Evolutionary conservation across 2,113 vertebrate species (phyloP), one percentile per base, ranked within the genome.

Genomic region (Notarius quadriscutis): DNA sequence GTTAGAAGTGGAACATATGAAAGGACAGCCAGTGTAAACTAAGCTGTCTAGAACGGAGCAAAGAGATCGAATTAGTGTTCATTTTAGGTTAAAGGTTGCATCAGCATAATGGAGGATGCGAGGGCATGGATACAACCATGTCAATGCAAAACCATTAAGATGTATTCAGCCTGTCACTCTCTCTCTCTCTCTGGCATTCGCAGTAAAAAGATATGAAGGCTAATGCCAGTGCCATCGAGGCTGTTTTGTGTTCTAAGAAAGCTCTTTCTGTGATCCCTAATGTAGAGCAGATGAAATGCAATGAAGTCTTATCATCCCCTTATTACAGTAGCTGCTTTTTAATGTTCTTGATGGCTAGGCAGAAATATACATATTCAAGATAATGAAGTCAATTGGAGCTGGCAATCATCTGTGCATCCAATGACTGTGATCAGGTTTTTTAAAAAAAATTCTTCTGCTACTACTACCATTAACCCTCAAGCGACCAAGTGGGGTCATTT

Each of bases 141-240:
- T 87, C 87, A 87, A 79, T 84, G 87, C 87, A 84, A 87, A 87
- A 84, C 87, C 87, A 87, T 87, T 87, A 87, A 84, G 74, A 84
- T 79, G 60, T 84, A 84, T 87, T 87, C 87, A 69, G 50, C 22
- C 81, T 67, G n/a, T 79, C 50, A 50, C 57, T 17, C 58, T 83
- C 86, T 87, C 58, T 83, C 86, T 87, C n/a, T 87, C 69, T 84
- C 60, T 34, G 58, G 9, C 30, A 11, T 62, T 57, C 41, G 41
- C 69, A 10, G 22, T 84, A 78, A 84, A 81, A 79, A 84, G 87
- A 84, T 79, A 65, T 58, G 81, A 63, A 22, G 10, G 50, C 60
- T 87, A 79, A 79, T 87, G 87, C 72, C 81, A 79, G 30, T 69
- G 50, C 71, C 81, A 60, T 48, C 69, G 74, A 84, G 74, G 27